Base-by-base conservation (phyloP, 2,888 invertebrate genomes). In the Sylvicola fuscatus region DNA sequence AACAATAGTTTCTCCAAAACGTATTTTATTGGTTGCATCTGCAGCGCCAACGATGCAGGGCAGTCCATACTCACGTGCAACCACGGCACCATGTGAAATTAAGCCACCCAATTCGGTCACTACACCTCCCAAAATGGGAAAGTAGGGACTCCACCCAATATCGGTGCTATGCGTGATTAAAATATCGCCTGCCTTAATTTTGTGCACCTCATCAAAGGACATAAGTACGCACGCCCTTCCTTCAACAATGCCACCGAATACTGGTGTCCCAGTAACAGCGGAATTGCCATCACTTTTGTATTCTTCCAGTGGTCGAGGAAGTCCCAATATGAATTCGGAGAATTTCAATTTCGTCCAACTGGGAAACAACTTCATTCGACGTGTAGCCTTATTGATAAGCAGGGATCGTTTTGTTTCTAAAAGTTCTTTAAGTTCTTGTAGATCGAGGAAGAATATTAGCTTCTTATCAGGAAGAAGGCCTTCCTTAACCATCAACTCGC, bases 131-230 rank as follows among this genome's bases (percentile, higher is more conserved):
- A 86, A 52, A 33, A 83, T 64, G 1, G 82, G 80, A 53, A 84
- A 86, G 57, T 82, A 83, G 0, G 83, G 82, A 2, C 77, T 74
- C 84, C 84, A 86, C 2, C 79, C 82, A 42, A 84, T 75, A 49
- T 86, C 84, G 0, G 83, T 83, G 30, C 70, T 68, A 44, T 65
- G 66, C 1, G 83, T 80, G 43, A 86, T 71, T 42, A 86, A 58
- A 41, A 86, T 65, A 48, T 86, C 84, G 1, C 79, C 79, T 42
- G 58, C 52, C 46, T 64, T 56, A 33, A 71, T 53, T 38, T 61
- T 49, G 3, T 54, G 50, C 3, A 80, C 75, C 49, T 79, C 72
- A 7, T 66, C 59, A 14, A 84, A 54, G 36, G 64, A 64, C 11
- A 62, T 66, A 10, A 83, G 69, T 3, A 86, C 80, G 46, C 81